Evolutionary conservation across 1,140 invertebrate species (phyloP), one percentile per base, ranked within the genome.

Genomic region (Stegodyphus mimosarum): DNA sequence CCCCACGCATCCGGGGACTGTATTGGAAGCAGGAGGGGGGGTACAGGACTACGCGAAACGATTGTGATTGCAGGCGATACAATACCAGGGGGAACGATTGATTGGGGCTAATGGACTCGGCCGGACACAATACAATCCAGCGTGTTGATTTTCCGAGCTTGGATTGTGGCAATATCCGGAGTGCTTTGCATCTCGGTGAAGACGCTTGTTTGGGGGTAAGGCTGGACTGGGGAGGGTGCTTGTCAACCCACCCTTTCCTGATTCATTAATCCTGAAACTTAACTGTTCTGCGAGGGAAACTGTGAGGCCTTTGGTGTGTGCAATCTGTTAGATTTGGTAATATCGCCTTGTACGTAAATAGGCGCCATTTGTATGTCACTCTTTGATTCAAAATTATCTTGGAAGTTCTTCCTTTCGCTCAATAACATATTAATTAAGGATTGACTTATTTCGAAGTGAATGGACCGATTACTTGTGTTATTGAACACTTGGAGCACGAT

Each of bases 41-140:
- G 17, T 10, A 51, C 67, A 11, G 76, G 50, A n/a, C 15, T 60
- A 15, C 33, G 33, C 33, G 15, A 9, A 60, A 52, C 33, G 76
- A 50, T 78, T 69, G 76, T 53, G 66, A 78, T 78, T 78, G 64
- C 51, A 33, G 64, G 48, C 64, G 77, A 80, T 71, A 70, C 77
- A 80, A 71, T 80, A 60, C 67, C 77, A 60, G 50, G 77, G 77
- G 77, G 52, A 71, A 64, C 77, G 64, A 80, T 80, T 80, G 77
- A 80, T 80, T 80, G 77, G 52, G 69, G 67, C 77, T 80, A 80
- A 80, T 80, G 77, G 77, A 80, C 77, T 80, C 67, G 15, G 53
- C 77, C 69, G 77, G 77, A 80, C 77, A 80, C 77, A 71, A 80
- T 80, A 80, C 77, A 33, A 64, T 79, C 13, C 10, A 77, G 48